These are phyloP conservation scores for Melipona bicolor DNA, from an alignment of 2,888 invertebrate species.

Conservation along the genomic window DNA sequence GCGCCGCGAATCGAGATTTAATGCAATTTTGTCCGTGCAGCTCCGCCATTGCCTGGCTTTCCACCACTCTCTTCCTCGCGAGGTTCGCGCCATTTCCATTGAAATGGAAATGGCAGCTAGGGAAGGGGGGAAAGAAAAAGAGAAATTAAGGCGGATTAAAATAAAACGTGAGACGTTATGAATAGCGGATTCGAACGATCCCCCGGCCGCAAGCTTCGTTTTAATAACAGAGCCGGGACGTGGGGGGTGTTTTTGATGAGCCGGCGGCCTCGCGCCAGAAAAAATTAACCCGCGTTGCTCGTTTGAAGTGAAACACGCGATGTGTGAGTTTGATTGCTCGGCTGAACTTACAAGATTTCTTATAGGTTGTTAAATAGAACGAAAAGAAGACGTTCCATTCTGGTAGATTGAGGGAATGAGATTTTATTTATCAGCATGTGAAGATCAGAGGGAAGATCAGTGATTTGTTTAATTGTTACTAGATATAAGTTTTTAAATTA, in stretches of 20 bases:
- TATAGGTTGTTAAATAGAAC: neutral
- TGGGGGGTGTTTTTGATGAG: neutral
- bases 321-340: neutral
- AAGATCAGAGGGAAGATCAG: too few species aligned
- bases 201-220: neutral
- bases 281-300: neutral
- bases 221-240: neutral
- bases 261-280: too few species aligned
- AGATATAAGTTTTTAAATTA: too few species aligned
- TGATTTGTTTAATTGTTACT: too few species aligned
- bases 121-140: neutral
- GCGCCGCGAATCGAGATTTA: constrained; percentile 53
- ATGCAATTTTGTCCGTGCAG: constrained; percentile 51
- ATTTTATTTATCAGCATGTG: too few species aligned
- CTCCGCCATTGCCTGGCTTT: neutral
- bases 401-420: neutral
- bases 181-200: constrained; percentile 5
- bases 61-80: neutral
- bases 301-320: neutral
- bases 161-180: neutral
- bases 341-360: neutral
- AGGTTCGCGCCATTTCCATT: constrained; percentile 35
- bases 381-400: neutral
- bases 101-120: constrained; percentile 8
- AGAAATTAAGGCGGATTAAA: neutral